phyloP scores from a whole-genome alignment of 2,113 vertebrate species.

The Struthio camelus region DNA sequence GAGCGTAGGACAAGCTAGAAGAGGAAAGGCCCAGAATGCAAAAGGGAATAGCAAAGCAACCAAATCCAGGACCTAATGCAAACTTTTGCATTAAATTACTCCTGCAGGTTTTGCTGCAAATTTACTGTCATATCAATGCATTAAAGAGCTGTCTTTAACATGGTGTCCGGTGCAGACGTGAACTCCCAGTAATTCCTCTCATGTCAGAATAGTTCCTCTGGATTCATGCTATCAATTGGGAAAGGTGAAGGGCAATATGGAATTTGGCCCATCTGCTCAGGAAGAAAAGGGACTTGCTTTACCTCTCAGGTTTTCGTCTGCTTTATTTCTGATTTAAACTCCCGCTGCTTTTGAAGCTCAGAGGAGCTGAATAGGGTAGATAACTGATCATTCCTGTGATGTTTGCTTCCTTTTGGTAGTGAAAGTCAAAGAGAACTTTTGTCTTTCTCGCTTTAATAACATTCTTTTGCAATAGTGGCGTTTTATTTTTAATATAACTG shows the following conservation, averaged over 20 bases:
- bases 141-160: background rate
- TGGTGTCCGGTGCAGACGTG: rapidly evolving
- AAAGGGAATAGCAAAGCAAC: background rate
- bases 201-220: background rate
- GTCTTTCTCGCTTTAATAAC: background rate
- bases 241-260: background rate
- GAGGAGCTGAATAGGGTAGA: background rate
- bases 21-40: background rate
- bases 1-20: background rate
- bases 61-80: background rate
- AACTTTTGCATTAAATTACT: background rate
- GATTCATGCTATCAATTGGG: background rate
- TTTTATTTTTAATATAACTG: background rate
- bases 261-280: background rate
- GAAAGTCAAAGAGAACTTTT: background rate
- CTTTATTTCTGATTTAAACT: background rate
- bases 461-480: background rate
- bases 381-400: background rate
- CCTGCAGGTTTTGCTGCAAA: background rate
- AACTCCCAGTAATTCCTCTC: background rate
- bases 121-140: background rate
- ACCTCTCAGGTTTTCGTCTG: background rate
- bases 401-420: background rate
- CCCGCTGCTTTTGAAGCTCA: background rate
- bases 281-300: background rate